These are phyloP conservation scores for Xerus inauris DNA, from an alignment of 2,113 vertebrate species.

Conservation along the genomic window DNA sequence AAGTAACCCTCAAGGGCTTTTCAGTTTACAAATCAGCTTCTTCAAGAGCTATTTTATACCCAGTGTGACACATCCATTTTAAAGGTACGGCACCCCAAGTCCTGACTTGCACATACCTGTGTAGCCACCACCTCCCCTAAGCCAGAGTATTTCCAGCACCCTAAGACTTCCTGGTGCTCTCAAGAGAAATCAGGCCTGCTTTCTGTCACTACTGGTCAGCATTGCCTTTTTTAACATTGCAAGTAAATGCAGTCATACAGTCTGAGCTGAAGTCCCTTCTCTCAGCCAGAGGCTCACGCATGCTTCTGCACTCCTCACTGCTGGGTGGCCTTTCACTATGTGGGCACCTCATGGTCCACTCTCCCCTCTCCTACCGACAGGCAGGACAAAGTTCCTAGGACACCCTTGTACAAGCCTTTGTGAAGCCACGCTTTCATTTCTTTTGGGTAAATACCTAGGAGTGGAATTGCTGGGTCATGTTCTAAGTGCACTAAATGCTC, in stretches of 20 bases:
- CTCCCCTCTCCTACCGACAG: accelerated
- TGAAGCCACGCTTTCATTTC: not conserved
- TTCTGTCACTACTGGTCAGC: not conserved
- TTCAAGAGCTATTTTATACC: not conserved
- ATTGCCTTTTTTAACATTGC: too few species aligned
- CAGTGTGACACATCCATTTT: not conserved
- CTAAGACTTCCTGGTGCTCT: not conserved
- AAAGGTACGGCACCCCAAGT: not conserved
- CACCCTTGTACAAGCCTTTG: not conserved
- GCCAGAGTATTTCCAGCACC: not conserved
- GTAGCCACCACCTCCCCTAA: accelerated
- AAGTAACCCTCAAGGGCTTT: not conserved
- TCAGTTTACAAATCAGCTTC: not conserved
- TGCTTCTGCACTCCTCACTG: not conserved
- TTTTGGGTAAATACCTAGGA: not conserved
- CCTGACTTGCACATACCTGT: not conserved
- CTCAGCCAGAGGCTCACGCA: accelerated
- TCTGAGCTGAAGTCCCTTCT: not conserved
- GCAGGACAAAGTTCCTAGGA: too few species aligned
- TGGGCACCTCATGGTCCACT: too few species aligned
- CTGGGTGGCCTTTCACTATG: too few species aligned
- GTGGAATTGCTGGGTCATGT: not conserved
- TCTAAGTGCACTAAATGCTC: not conserved
- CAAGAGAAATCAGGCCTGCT: not conserved
- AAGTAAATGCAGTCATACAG: not conserved